phyloP scores from a whole-genome alignment of 1,140 invertebrate species.

The Brachionus paranguensis region DNA sequence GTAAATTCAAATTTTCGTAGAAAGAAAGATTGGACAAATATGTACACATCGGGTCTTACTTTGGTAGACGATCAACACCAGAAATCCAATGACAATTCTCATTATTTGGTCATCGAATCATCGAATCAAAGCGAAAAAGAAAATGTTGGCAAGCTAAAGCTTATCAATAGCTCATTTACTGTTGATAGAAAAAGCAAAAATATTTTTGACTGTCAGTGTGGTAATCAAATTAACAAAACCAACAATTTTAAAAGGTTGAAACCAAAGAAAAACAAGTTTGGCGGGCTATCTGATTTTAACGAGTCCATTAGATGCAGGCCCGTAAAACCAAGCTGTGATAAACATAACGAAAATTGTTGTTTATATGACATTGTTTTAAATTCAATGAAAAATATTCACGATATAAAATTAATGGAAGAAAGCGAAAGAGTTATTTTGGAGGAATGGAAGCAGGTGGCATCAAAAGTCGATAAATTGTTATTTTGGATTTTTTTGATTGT shows the following conservation, averaged over 20 bases:
- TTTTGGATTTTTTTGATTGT: conserved; percentile 51
- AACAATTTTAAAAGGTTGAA: neutral
- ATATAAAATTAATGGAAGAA: conserved; percentile 18
- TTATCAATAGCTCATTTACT: neutral
- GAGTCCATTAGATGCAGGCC: neutral
- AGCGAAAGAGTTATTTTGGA: conserved; percentile 47
- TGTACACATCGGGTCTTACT: neutral
- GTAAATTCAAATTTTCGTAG: neutral
- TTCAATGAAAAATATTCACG: neutral
- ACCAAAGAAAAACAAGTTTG: neutral
- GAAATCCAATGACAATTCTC: neutral
- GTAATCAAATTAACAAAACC: neutral
- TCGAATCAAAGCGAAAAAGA: neutral
- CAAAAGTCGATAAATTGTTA: conserved; percentile 48
- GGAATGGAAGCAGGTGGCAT: conserved; percentile 52
- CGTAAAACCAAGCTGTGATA: neutral
- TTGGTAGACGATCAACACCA: neutral
- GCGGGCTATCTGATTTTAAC: neutral
- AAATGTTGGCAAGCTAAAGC: neutral
- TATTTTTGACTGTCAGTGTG: neutral
- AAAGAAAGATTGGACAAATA: neutral
- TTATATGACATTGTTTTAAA: neutral
- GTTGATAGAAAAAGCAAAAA: neutral
- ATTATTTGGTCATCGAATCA: neutral
- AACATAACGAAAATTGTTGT: neutral